Conservation (phyloP, 1,140 invertebrate genomes). For the Zaprionus vittiger region DNA sequence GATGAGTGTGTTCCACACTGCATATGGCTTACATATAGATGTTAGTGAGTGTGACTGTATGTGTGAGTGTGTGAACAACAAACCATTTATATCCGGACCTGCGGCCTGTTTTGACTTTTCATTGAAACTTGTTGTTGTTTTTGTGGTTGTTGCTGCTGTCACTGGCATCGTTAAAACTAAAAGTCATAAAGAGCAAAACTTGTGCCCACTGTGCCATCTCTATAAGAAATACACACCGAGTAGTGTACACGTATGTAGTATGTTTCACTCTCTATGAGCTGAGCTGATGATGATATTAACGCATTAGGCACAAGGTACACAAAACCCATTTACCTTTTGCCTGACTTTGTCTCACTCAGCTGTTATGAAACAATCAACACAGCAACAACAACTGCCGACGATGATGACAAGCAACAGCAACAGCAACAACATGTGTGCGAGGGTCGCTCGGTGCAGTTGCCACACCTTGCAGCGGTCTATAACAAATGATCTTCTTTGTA, state of each 20-base stretch:
- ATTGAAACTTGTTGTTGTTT: slow-evolving; percentile 66
- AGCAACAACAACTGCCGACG: slow-evolving; percentile 41
- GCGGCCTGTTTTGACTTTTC: slow-evolving; percentile 81
- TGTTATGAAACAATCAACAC: slow-evolving; percentile 81
- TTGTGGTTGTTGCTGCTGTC: slow-evolving; percentile 53
- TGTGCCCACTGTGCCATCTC: slow-evolving; percentile 54
- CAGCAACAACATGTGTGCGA: slow-evolving; percentile 31
- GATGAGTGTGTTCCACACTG: slow-evolving; percentile 69
- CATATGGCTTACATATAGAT: slow-evolving; percentile 23
- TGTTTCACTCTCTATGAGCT: slow-evolving; percentile 29
- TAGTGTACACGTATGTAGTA: slow-evolving; percentile 12
- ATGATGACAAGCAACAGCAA: slow-evolving; percentile 66
- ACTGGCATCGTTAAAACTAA: slow-evolving; percentile 72
- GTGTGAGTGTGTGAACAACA: slow-evolving; percentile 64
- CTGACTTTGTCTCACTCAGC: slow-evolving; percentile 66
- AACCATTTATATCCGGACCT: slow-evolving; percentile 82
- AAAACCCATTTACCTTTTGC: slow-evolving; percentile 75
- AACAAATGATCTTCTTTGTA: neutral
- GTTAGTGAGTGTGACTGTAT: slow-evolving; percentile 12
- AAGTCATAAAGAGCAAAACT: slow-evolving; percentile 72
- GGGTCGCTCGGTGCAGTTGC: slow-evolving; percentile 18
- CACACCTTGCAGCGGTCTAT: neutral
- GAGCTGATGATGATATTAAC: slow-evolving; percentile 69
- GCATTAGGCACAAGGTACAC: slow-evolving; percentile 81
- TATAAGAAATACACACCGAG: neutral